Conservation (phyloP, 2,888 invertebrate species). For the Dioctria rufipes region DNA sequence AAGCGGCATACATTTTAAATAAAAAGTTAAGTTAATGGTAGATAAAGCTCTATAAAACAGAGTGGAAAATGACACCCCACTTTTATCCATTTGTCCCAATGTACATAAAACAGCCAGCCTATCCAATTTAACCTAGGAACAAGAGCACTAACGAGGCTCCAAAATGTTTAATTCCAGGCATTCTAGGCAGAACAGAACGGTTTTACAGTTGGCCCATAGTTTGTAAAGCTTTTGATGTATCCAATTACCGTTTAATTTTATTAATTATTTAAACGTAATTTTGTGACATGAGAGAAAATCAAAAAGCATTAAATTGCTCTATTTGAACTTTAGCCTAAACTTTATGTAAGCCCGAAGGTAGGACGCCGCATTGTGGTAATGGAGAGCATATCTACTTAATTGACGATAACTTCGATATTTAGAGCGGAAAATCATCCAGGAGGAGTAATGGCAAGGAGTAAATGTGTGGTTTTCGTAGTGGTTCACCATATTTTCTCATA, state of each 20-base stretch:
- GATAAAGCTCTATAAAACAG: too few species aligned
- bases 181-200: slow-evolving; percentile 5
- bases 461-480: not conserved
- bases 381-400: slow-evolving; percentile 3
- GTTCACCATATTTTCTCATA: not conserved
- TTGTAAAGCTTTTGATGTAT: slow-evolving; percentile 42
- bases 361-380: slow-evolving; percentile 1
- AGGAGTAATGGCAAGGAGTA: slow-evolving; percentile 8
- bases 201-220: slow-evolving; percentile 12
- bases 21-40: too few species aligned
- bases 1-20: too few species aligned
- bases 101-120: too few species aligned
- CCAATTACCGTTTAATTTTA: slow-evolving; percentile 52
- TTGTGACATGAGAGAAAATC: slow-evolving; percentile 37
- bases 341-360: not conserved
- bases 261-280: slow-evolving; percentile 45
- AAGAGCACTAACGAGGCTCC: slow-evolving; percentile 34
- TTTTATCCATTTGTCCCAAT: too few species aligned
- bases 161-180: slow-evolving; percentile 43
- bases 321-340: not conserved
- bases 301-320: slow-evolving; percentile 38
- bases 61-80: too few species aligned
- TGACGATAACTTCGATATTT: slow-evolving; percentile 22
- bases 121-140: too few species aligned
- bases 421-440: slow-evolving; percentile 25